Evolutionary conservation across 2,113 vertebrate species (phyloP).

Genomic region (Ursus arctos): DNA sequence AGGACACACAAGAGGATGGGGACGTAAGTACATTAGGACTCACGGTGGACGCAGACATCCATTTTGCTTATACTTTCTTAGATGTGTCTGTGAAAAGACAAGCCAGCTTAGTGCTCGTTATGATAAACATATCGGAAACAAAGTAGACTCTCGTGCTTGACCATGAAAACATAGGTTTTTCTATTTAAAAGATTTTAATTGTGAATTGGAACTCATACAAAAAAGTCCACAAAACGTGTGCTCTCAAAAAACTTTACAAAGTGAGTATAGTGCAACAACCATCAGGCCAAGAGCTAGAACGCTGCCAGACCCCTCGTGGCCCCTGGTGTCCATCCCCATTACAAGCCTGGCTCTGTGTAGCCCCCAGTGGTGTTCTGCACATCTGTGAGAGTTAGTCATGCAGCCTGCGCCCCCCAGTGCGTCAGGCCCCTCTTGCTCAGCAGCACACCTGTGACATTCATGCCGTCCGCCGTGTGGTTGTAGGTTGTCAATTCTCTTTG

Average conservation of each 20-base stretch:
- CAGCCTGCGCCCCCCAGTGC: not conserved
- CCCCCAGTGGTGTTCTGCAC: not conserved
- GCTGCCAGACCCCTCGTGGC: not conserved
- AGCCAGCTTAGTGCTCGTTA: rapidly evolving
- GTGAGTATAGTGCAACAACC: not conserved
- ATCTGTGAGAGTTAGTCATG: rapidly evolving
- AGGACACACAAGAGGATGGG: not conserved
- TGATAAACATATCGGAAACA: rapidly evolving
- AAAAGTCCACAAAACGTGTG: no score
- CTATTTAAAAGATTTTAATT: not conserved
- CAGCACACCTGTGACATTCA: not conserved
- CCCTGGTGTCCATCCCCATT: not conserved
- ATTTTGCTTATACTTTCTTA: not conserved
- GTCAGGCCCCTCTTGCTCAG: not conserved
- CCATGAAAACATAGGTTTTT: not conserved
- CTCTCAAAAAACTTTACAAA: not conserved
- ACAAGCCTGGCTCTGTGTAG: not conserved
- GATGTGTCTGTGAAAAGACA: rapidly evolving
- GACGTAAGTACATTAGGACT: no score
- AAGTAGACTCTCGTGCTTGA: rapidly evolving
- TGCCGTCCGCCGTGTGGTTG: not conserved
- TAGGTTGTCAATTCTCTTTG: not conserved
- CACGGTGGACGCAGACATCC: rapidly evolving
- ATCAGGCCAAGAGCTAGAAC: not conserved
- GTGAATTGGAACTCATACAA: not conserved